These are phyloP conservation scores for Falcunculus frontatus DNA, from an alignment of 2,113 vertebrate species.

Conservation along the genomic window DNA sequence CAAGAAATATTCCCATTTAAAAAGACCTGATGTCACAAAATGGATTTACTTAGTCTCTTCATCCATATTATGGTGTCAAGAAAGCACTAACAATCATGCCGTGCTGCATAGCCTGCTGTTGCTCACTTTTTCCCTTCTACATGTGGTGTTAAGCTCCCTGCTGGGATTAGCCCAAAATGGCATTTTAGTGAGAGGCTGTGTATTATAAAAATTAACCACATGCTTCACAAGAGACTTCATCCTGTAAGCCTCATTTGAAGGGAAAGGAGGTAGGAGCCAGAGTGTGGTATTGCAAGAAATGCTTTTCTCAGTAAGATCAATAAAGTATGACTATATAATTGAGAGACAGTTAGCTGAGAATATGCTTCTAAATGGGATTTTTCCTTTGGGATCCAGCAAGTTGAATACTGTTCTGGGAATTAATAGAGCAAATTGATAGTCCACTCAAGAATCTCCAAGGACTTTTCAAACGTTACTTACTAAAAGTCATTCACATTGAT, in stretches of 20 bases:
- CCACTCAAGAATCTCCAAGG: slow-evolving; percentile 16
- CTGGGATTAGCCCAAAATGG: background rate
- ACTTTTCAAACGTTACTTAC: background rate
- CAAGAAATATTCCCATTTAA: background rate
- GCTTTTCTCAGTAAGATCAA: slow-evolving; percentile 3
- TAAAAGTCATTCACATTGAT: background rate
- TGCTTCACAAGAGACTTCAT: background rate
- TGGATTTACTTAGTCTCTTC: background rate
- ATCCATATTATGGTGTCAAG: background rate
- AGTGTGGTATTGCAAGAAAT: background rate
- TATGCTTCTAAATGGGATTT: slow-evolving; percentile 21
- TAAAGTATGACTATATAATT: slow-evolving; percentile 23
- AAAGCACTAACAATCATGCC: background rate
- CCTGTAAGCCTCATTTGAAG: background rate
- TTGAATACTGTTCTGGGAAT: background rate
- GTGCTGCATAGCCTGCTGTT: background rate
- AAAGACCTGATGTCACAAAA: background rate
- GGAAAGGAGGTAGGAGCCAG: background rate
- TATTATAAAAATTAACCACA: background rate
- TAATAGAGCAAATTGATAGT: slow-evolving; percentile 32
- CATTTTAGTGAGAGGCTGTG: background rate
- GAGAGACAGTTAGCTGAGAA: slow-evolving; percentile 23
- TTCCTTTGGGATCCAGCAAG: background rate
- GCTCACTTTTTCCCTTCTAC: background rate
- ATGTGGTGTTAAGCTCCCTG: background rate